Percentiles rank a stretch among this genome's conserved stretches.
Evolutionary conservation across 2,888 invertebrate species (phyloP).

Genomic region (Nymphalis polychloros): DNA sequence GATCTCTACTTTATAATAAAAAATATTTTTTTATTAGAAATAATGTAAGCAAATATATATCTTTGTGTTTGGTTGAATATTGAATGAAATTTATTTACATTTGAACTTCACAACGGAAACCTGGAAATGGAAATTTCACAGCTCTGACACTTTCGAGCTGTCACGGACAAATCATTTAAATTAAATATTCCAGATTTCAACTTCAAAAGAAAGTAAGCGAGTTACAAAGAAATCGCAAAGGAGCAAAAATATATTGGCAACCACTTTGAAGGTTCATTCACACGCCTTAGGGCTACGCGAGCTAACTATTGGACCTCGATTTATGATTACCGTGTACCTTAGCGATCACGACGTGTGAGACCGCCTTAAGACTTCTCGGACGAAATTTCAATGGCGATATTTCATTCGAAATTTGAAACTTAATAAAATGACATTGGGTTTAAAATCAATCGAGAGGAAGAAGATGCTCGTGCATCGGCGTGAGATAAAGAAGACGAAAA

Average conservation of each 20-base stretch:
- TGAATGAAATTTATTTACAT: too few species aligned
- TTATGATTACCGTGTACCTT: constrained; percentile 61
- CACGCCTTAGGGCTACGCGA: constrained; percentile 58
- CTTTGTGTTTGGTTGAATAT: too few species aligned
- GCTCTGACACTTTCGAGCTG: constrained; percentile 14
- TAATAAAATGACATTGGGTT: constrained; percentile 30
- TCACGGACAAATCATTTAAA: constrained; percentile 40
- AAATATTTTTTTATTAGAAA: too few species aligned
- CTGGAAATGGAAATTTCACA: not conserved
- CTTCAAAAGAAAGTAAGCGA: constrained; percentile 50
- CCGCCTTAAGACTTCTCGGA: constrained; percentile 53
- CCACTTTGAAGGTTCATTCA: constrained; percentile 55
- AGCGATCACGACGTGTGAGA: constrained; percentile 65
- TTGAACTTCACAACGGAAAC: not conserved
- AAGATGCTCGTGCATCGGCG: constrained; percentile 39
- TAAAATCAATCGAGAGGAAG: constrained; percentile 28
- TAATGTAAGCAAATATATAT: too few species aligned
- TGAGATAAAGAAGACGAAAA: constrained; percentile 50
- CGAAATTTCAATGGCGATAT: constrained; percentile 27
- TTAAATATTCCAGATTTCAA: constrained; percentile 35
- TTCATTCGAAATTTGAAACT: constrained; percentile 27
- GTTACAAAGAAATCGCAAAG: constrained; percentile 45
- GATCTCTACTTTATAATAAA: too few species aligned
- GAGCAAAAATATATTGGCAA: constrained; percentile 31
- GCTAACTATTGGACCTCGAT: constrained; percentile 64